These are phyloP conservation scores for Aporophyla nigra DNA, from an alignment of 2,888 invertebrate species.

Conservation along the genomic window DNA sequence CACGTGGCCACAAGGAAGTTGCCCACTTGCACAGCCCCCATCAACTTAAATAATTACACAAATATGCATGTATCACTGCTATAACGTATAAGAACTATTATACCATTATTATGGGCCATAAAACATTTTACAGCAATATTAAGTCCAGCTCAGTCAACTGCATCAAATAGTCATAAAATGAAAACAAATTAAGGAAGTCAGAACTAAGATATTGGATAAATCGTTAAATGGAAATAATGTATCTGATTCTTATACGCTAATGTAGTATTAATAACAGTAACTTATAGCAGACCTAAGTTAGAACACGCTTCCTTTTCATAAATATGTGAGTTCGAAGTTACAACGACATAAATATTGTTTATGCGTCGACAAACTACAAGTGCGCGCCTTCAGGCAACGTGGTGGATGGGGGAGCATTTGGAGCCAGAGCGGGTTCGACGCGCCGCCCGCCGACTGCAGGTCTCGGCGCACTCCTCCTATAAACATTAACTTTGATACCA, in stretches of 20 bases:
- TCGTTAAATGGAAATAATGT: conserved; percentile 50
- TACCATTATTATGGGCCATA: conserved; percentile 48
- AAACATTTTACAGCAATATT: conserved; percentile 55
- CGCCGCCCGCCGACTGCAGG: background rate
- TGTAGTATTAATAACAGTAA: conserved; percentile 63
- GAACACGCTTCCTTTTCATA: conserved; percentile 59
- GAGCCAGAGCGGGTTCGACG: conserved; percentile 3
- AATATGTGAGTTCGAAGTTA: conserved; percentile 52
- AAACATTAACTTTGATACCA: conserved; percentile 45
- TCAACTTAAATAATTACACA: conserved; percentile 23
- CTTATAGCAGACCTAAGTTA: conserved; percentile 51
- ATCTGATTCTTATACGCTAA: conserved; percentile 62
- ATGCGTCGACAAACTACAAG: conserved; percentile 53
- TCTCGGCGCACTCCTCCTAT: background rate
- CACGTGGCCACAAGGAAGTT: conserved; percentile 50
- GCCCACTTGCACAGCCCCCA: conserved; percentile 23
- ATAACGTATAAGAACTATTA: conserved; percentile 31
- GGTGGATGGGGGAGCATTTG: background rate
- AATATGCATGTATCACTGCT: conserved; percentile 17
- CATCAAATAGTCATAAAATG: conserved; percentile 57
- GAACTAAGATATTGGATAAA: conserved; percentile 53
- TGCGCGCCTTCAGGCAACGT: conserved; percentile 47
- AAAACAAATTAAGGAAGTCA: conserved; percentile 67
- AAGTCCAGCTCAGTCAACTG: conserved; percentile 30
- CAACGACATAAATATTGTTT: conserved; percentile 57